Evolutionary conservation across 2,797 vertebrate genomes (phyloP).

Genomic region (Todus mexicanus): DNA sequence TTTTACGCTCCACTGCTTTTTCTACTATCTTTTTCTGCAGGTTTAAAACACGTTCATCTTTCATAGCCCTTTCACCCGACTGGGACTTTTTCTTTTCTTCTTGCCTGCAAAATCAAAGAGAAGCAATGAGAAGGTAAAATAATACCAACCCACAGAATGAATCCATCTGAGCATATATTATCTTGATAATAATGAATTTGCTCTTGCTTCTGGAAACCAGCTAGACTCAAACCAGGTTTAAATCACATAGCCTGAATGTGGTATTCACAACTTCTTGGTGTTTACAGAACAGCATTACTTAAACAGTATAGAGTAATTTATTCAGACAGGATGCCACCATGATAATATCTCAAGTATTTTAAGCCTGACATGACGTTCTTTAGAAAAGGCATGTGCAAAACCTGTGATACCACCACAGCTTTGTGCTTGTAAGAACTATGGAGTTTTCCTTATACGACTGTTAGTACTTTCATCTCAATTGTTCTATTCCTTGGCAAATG

Average conservation of each 20-base stretch:
- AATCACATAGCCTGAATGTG: neutral
- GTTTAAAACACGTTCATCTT: slow-evolving; percentile 75
- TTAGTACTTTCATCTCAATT: neutral
- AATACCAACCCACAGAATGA: neutral
- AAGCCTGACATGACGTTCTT: neutral
- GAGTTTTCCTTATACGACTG: neutral
- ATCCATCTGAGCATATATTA: neutral
- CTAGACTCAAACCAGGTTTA: neutral
- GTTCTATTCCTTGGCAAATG: neutral
- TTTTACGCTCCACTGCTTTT: slow-evolving; percentile 74
- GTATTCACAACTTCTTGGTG: neutral
- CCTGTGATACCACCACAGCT: neutral
- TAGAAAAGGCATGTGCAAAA: neutral
- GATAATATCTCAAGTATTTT: neutral
- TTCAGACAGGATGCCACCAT: neutral
- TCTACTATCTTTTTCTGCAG: slow-evolving; percentile 78
- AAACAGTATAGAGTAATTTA: neutral
- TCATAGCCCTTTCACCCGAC: slow-evolving; percentile 31
- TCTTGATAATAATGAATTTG: neutral
- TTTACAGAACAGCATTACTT: neutral
- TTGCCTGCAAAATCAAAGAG: slow-evolving; percentile 67
- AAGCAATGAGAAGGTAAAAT: neutral
- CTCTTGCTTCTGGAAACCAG: neutral
- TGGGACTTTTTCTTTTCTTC: slow-evolving; percentile 73
- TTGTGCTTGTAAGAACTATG: neutral